These are phyloP conservation scores for Buphagus erythrorhynchus DNA, from an alignment of 2,797 vertebrate genomes.

Conservation along the genomic window DNA sequence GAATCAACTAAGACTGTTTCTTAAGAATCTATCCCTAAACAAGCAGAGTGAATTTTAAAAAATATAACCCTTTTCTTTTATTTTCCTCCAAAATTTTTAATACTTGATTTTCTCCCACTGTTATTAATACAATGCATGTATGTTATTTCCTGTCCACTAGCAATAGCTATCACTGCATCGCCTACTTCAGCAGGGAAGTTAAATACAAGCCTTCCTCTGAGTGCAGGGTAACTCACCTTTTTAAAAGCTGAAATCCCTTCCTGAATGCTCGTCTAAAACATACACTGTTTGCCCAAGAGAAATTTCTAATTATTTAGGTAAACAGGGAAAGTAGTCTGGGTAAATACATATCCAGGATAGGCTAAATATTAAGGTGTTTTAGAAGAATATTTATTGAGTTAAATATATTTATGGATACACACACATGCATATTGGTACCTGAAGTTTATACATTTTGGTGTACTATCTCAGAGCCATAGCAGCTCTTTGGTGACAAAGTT, in stretches of 20 bases:
- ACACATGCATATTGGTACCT: constrained; percentile 18
- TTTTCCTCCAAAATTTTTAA: not conserved
- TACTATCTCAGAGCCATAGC: not conserved
- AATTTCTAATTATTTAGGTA: constrained; percentile 75
- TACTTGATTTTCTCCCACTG: not conserved
- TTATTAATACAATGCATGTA: not conserved
- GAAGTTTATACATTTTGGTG: constrained; percentile 26
- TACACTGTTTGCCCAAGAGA: constrained; percentile 67
- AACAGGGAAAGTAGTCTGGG: constrained; percentile 71
- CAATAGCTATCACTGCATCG: not conserved
- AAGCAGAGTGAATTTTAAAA: not conserved
- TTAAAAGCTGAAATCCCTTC: not conserved
- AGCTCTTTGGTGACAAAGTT: not conserved
- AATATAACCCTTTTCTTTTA: not conserved
- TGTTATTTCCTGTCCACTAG: not conserved
- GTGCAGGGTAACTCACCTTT: not conserved
- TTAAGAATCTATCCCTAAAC: not conserved
- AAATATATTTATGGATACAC: constrained; percentile 65
- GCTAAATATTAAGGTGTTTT: constrained; percentile 76
- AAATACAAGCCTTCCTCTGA: not conserved
- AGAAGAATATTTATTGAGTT: constrained; percentile 76
- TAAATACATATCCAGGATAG: constrained; percentile 76
- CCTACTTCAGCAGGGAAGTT: not conserved
- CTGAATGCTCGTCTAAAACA: constrained; percentile 33
- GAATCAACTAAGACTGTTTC: not conserved